Evolutionary conservation across 2,888 invertebrate species (phyloP), one percentile per base, ranked within the genome.

Genomic region (Abrostola tripartita): DNA sequence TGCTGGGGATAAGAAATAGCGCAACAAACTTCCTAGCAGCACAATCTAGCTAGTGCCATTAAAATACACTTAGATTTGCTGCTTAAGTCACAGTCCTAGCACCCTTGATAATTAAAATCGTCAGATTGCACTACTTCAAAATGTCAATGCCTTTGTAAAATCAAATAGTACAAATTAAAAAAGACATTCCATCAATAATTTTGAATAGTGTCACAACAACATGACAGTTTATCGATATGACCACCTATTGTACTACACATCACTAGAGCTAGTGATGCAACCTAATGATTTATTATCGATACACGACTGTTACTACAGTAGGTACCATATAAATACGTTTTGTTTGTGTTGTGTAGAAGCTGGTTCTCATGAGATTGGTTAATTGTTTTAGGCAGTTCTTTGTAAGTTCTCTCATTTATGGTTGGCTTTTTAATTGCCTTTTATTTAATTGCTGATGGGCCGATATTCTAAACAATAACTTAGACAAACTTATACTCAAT

Each of bases 131-230:
- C 24, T 24, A 24, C 24, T 24, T 24, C 24, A 24, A 24, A 24
- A 1, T 24, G 24, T 40, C 40, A 10, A 5, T 2, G 9, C 11
- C 5, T 5, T 41, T 11, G 41, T 41, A 41, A 41, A 6, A 24
- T 24, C 24, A 2, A 24, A 24, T 24, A 41, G 41, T 41, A 41
- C 41, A 41, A 41, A 41, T 41, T 41, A 41, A n/a, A 41, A n/a
- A 24, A 47, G 44, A 47, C 14, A 51, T 24, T 37, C 41, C 41
- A 53, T 47, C 66, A 57, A 44, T 50, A 41, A 68, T 44, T 50
- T 42, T 24, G 37, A 12, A 40, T 38, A 0, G 47, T 42, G 54
- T 8, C 24, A 14, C 44, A 47, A 47, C 8, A 47, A 47, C 14
- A 9, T 14, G 44, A 47, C 44, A 47, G 14, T 47, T 41, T 47